Conservation (phyloP, 2,113 vertebrate species). For the Morone saxatilis region DNA sequence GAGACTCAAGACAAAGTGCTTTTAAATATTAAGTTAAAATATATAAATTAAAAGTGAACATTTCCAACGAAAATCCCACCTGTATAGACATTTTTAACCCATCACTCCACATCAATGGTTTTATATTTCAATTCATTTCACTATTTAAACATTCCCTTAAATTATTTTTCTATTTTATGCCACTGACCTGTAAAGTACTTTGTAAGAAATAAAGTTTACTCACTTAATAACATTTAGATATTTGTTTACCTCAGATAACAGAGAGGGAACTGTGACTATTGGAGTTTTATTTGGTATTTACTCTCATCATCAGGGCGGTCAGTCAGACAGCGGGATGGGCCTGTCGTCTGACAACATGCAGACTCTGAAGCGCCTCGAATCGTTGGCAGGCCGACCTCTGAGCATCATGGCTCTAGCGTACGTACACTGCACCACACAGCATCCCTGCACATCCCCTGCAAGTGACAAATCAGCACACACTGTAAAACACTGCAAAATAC, state of each 20-base stretch:
- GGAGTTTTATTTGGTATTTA: neutral
- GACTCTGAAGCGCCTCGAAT: slow-evolving; percentile 88
- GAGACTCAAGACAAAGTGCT: neutral
- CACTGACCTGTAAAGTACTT: neutral
- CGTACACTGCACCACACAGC: slow-evolving; percentile 73
- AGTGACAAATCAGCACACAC: slow-evolving; percentile 27
- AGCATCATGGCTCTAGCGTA: slow-evolving; percentile 93
- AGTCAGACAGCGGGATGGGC: slow-evolving; percentile 92
- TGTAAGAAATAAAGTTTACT: too few relatives aligned
- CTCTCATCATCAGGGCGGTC: slow-evolving; percentile 80
- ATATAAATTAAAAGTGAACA: neutral
- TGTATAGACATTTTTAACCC: neutral
- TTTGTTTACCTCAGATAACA: too few relatives aligned
- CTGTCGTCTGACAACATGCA: slow-evolving; percentile 89
- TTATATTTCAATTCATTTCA: neutral
- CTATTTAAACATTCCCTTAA: neutral
- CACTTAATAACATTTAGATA: too few relatives aligned
- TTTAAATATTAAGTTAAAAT: neutral
- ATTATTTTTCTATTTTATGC: neutral
- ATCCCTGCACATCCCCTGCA: neutral
- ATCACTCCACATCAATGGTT: too few relatives aligned
- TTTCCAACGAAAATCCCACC: neutral
- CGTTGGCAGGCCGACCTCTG: slow-evolving; percentile 86
- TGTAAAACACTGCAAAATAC: slow-evolving; percentile 43
- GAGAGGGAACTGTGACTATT: neutral